Evolutionary conservation across 2,113 vertebrate genomes (phyloP), one percentile per base, ranked within the genome.

Genomic region (Solenodon paradoxus): DNA sequence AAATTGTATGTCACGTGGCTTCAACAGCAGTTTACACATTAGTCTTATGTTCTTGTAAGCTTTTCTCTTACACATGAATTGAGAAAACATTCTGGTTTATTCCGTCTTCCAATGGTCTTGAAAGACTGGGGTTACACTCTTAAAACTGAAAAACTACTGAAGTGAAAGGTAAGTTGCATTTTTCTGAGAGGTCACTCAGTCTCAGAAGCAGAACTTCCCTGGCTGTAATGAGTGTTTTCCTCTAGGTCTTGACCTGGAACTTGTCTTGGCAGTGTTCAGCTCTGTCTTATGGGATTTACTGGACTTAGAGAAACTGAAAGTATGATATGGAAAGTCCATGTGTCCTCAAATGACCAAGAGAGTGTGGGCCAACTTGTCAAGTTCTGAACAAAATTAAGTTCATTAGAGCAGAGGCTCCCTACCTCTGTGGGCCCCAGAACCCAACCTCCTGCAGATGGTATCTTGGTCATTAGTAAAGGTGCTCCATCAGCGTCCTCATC

Each of bases 381-480:
- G 19, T 55, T 90, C 85, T 47, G 24, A 42, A 51, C 0, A 2
- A 78, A 71, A 64, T 82, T 3, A 40, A 55, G 38, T 57, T 74
- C 63, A 0, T 30, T 9, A 42, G 42, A 42, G 2, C 71, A 72
- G 49, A 51, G 16, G 57, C 68, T 32, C 45, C 55, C 42, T 68
- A 12, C 28, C 26, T 92, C 47, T 53, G 53, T 59, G 0, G 28
- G n/a, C 55, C 40, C 42, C 0, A 28, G 74, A 47, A 4, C 28
- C n/a, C 75, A 63, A 22, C 55, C n/a, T 35, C 32, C 53, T 2
- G 11, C 80, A 61, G 49, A 19, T 61, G 53, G 55, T 11, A 7
- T 30, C 55, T n/a, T 0, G 2, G 38, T 7, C 9, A 3, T 72
- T 40, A 26, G 49, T 15, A 11, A 75, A 79, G 17, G 2, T 0